Base-by-base conservation (phyloP, 2,113 vertebrate genomes). In the Zosterops japonicus region DNA sequence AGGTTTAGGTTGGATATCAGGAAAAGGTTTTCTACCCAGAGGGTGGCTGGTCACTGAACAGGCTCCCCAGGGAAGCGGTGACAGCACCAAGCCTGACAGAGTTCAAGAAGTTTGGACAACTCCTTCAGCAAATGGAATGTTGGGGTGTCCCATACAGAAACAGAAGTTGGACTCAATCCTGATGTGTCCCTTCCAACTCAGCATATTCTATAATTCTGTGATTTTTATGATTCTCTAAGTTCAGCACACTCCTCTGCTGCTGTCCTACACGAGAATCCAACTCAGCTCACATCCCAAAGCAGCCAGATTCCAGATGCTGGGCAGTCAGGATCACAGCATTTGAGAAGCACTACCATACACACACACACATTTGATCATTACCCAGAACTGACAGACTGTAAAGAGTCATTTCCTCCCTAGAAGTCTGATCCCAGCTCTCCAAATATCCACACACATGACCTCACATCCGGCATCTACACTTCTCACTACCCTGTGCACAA, bases 371-470 rank as follows among this genome's bases (percentile, higher is more conserved):
- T 12, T 68, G 23, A 79, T n/a, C 71, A 39, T 35, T 17, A 77
- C 44, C 67, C 68, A 39, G 28, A 35, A 74, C 6, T 67, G 31
- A 74, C 42, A 80, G 72, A 49, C 50, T 39, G n/a, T 12, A 22
- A 16, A 78, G 41, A 78, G 41, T 17, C 0, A 0, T 64, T 93
- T 78, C 52, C 68, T 70, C 71, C 70, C 60, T 13, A 65, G 64
- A 72, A 92, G 52, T 56, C 64, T 57, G 52, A 93, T n/a, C 74
- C 41, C 91, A 89, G 44, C 42, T 83, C 75, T 83, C 35, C 71
- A 90, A 27, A 78, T 68, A 28, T 8, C 55, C 7, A 8, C 88
- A 88, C 55, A 67, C 55, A 12, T 24, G 29, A 67, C 27, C 60
- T 33, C 78, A 55, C 84, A 60, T 56, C 55, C 86, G 75, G 5